Conservation (phyloP, 1,140 invertebrate genomes). For the Oncopodura yosiiana region DNA sequence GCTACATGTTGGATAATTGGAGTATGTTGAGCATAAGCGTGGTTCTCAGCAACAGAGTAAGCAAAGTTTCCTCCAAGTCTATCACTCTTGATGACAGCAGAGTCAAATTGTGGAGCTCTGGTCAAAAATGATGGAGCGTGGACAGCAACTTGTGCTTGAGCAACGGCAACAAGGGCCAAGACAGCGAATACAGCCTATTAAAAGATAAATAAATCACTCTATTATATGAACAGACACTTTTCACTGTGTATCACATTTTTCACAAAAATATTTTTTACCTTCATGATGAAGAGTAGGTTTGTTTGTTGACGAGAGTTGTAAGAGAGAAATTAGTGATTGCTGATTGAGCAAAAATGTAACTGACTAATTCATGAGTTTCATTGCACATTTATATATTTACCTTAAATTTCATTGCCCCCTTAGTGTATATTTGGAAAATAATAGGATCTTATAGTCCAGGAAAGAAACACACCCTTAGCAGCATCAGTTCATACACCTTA, state of each 20-base stretch:
- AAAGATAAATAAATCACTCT: slow-evolving; percentile 2
- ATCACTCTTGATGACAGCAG: slow-evolving; percentile 45
- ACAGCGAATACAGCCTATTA: slow-evolving; percentile 31
- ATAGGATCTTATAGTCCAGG: too few relatives aligned
- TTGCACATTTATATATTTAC: too few relatives aligned
- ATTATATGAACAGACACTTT: neutral
- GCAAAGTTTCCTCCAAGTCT: slow-evolving; percentile 49
- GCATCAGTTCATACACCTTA: too few relatives aligned
- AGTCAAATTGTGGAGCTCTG: slow-evolving; percentile 45
- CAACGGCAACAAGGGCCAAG: slow-evolving; percentile 30
- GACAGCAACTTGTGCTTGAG: slow-evolving; percentile 32
- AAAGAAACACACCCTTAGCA: too few relatives aligned
- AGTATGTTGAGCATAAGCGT: slow-evolving; percentile 44
- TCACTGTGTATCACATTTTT: neutral
- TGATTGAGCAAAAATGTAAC: too few relatives aligned
- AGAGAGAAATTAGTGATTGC: too few relatives aligned
- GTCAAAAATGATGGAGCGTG: slow-evolving; percentile 38
- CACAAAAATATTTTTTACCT: neutral
- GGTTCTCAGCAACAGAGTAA: slow-evolving; percentile 46
- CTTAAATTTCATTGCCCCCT: too few relatives aligned
- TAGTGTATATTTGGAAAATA: too few relatives aligned
- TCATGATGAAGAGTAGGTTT: neutral
- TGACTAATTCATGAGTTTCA: too few relatives aligned
- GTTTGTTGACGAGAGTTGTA: neutral
- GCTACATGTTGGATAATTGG: slow-evolving; percentile 42